Evolutionary conservation across 2,888 invertebrate species (phyloP).

Genomic region (Troglohyphantes excavatus): DNA sequence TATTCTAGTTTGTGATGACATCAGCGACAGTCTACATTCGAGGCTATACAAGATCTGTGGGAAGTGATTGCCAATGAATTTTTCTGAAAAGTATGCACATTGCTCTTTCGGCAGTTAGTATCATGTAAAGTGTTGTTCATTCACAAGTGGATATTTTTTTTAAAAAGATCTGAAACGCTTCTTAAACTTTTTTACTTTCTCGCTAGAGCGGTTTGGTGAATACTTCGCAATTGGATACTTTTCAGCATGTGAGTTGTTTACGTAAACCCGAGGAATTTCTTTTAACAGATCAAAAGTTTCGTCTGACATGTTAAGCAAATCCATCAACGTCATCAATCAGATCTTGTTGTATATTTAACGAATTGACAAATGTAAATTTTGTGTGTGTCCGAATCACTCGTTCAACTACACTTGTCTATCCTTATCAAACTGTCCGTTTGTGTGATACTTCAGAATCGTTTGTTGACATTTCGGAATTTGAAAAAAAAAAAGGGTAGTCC

Average conservation of each 20-base stretch:
- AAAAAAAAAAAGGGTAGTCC: neutral
- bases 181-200: neutral
- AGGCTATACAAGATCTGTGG: conserved; percentile 50
- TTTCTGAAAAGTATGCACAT: conserved; percentile 72
- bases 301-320: conserved; percentile 62
- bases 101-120: conserved; percentile 49
- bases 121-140: conserved; percentile 38
- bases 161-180: conserved; percentile 45
- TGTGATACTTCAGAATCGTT: neutral
- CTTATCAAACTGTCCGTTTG: neutral
- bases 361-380: neutral
- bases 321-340: conserved; percentile 64
- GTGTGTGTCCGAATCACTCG: neutral
- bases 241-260: conserved; percentile 60
- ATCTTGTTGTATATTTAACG: conserved; percentile 47
- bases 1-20: conserved; percentile 28
- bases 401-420: neutral
- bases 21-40: conserved; percentile 24
- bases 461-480: conserved; percentile 54
- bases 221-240: conserved; percentile 45
- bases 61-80: conserved; percentile 67
- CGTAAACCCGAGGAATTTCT: conserved; percentile 23
- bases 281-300: conserved; percentile 10
- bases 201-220: neutral
- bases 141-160: conserved; percentile 32